phyloP scores from a whole-genome alignment of 1,140 invertebrate species.

The Calephelis nemesis region DNA sequence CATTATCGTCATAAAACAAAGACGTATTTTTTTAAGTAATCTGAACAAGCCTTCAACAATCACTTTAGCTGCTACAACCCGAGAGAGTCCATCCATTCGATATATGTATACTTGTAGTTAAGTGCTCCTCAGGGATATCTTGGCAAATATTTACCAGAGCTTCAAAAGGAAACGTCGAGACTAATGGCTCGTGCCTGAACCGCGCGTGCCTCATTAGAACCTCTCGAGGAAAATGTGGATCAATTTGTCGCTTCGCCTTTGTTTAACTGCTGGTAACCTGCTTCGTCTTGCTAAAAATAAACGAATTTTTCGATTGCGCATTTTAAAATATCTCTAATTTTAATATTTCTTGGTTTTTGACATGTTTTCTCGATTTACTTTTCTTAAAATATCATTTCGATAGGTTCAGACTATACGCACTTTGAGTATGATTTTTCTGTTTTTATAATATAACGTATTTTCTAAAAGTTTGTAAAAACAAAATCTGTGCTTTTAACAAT shows the following conservation, averaged over 20 bases:
- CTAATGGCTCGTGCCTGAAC: conserved; percentile 21
- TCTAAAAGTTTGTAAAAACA: no score
- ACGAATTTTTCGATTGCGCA: neutral
- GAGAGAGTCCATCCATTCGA: neutral
- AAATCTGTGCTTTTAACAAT: no score
- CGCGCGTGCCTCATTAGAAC: conserved; percentile 22
- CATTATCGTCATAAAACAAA: no score
- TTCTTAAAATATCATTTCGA: no score
- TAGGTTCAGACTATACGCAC: no score
- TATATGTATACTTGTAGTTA: conserved; percentile 14
- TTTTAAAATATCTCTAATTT: neutral
- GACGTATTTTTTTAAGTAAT: conserved; percentile 1
- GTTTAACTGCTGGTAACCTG: conserved; percentile 4
- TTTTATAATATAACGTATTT: no score
- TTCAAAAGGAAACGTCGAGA: conserved; percentile 23
- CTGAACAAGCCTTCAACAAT: neutral
- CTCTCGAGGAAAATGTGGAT: conserved; percentile 13
- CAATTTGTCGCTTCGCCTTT: conserved; percentile 18
- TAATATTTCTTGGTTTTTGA: no score
- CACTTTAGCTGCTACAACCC: conserved; percentile 2
- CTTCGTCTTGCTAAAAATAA: neutral
- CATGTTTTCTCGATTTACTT: no score
- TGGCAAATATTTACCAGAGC: conserved; percentile 22
- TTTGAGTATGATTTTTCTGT: no score
- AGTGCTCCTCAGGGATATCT: conserved; percentile 20